Percentiles rank a stretch among this genome's conserved stretches.
These are phyloP conservation scores for Eublepharis macularius DNA, from an alignment of 2,113 vertebrate genomes.

Conservation along the genomic window DNA sequence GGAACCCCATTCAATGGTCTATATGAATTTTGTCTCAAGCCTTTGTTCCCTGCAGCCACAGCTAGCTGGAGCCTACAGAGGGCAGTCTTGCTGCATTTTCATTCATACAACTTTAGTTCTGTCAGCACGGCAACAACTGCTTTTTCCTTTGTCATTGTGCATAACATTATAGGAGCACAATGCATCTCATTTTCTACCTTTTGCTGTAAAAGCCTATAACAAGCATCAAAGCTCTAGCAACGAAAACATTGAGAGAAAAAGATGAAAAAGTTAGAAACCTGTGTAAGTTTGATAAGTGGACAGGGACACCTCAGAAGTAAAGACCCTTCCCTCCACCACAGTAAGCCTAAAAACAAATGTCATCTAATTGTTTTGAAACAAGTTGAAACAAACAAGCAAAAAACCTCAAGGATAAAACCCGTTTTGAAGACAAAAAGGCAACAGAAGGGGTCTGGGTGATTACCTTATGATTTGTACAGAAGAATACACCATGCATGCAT, in stretches of 20 bases:
- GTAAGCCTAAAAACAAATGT: neutral
- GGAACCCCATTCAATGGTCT: no score
- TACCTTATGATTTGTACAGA: no score
- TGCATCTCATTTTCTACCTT: neutral
- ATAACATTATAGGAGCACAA: no score
- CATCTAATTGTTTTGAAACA: no score
- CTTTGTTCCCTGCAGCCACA: neutral
- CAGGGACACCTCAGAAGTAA: neutral
- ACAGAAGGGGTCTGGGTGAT: no score
- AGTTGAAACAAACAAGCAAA: no score
- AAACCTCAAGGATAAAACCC: no score
- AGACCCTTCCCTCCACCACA: neutral
- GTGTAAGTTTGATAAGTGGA: neutral
- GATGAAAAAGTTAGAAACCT: neutral
- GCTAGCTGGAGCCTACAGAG: neutral
- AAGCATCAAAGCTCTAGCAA: neutral
- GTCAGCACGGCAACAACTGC: neutral
- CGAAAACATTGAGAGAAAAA: neutral
- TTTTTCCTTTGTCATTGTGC: neutral
- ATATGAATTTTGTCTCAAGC: neutral
- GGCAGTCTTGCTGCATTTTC: neutral
- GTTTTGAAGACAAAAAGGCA: no score
- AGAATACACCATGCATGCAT: no score
- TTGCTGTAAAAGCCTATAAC: neutral
- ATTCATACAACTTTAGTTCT: neutral